A percentile compares a stretch with the other conserved stretches of the same genome.
phyloP scores from a whole-genome alignment of 2,888 invertebrate genomes.

The Sinohyriopsis cumingii region DNA sequence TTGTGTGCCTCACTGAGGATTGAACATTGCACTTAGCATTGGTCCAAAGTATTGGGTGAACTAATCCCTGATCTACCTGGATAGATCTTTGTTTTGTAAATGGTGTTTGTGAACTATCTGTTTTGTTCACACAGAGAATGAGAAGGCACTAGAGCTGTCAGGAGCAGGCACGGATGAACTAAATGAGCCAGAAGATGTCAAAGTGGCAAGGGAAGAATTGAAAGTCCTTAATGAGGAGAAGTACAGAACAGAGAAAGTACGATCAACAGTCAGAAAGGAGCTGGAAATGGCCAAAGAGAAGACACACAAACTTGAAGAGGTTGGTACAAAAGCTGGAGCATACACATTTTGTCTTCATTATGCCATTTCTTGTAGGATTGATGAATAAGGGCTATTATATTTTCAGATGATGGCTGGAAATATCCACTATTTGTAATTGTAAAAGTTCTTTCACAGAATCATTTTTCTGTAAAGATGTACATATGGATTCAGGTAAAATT shows the following conservation, averaged over 20 bases:
- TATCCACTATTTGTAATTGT: no score
- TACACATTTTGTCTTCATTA: background rate
- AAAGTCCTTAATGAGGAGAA: constrained; percentile 89
- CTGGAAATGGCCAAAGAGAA: constrained; percentile 85
- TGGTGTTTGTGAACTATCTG: no score
- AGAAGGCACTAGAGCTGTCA: constrained; percentile 48
- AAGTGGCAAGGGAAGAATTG: constrained; percentile 62
- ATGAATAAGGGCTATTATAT: no score
- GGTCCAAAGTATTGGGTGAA: no score
- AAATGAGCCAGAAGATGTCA: constrained; percentile 62
- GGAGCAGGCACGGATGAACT: constrained; percentile 48
- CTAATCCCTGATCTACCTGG: no score
- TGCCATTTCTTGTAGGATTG: background rate
- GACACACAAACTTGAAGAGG: constrained; percentile 88
- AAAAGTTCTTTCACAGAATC: no score
- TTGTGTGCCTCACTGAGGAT: no score
- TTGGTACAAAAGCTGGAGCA: constrained; percentile 69
- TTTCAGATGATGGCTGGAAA: no score
- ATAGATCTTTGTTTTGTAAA: no score
- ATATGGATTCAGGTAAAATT: no score
- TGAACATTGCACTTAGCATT: no score
- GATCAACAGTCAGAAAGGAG: constrained; percentile 85
- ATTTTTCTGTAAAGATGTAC: no score
- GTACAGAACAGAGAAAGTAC: constrained; percentile 83
- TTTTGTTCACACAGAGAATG: constrained; percentile 27